A percentile compares a stretch with the other conserved stretches of the same genome.
Conservation (phyloP, 2,797 vertebrate species). For the Streptopelia turtur region DNA sequence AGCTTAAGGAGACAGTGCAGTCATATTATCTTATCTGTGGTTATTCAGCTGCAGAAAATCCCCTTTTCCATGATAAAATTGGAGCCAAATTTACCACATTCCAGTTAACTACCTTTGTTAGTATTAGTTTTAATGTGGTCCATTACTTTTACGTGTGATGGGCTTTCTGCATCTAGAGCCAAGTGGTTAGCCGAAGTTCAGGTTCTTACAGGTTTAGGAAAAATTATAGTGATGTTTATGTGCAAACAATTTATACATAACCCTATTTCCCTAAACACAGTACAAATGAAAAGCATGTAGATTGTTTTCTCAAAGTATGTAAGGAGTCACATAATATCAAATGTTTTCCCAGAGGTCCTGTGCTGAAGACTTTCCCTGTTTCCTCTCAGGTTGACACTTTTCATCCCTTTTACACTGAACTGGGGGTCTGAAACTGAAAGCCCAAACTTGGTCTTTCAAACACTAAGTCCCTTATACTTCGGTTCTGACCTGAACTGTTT, state of each 20-base stretch:
- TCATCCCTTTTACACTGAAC: background rate
- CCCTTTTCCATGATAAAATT: background rate
- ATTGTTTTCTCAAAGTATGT: background rate
- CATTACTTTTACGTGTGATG: background rate
- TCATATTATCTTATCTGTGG: conserved; percentile 7
- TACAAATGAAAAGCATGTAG: background rate
- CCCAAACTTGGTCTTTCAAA: background rate
- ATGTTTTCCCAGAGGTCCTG: background rate
- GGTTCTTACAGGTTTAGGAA: conserved; percentile 42
- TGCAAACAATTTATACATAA: background rate
- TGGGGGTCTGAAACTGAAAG: background rate
- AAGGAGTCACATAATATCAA: background rate
- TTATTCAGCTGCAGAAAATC: conserved; percentile 36
- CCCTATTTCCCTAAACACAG: background rate
- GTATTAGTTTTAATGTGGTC: background rate
- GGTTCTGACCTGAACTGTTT: background rate
- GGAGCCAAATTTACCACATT: background rate
- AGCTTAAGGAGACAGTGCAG: background rate
- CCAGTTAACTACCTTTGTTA: background rate
- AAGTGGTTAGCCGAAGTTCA: conserved; percentile 13
- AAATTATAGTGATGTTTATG: background rate
- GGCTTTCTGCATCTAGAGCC: background rate
- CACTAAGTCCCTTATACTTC: background rate
- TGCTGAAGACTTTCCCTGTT: background rate
- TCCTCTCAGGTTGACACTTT: background rate